Conservation (phyloP, 1,140 invertebrate genomes). For the Dendroctonus valens region DNA sequence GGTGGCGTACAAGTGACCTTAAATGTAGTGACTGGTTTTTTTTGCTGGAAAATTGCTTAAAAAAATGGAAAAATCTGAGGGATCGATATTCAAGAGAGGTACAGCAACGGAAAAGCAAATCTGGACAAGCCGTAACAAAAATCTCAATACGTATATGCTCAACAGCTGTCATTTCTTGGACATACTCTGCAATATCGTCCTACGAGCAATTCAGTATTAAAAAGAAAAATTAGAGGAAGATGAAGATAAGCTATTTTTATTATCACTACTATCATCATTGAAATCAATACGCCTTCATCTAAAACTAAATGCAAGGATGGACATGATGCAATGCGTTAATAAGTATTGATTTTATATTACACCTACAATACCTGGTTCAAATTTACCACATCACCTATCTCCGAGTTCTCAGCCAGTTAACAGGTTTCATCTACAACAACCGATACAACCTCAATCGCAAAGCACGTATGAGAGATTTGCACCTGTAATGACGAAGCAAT, state of each 20-base stretch:
- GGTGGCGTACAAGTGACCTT: background rate
- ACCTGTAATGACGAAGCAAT: background rate
- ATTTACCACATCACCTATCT: too few species aligned
- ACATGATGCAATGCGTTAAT: background rate
- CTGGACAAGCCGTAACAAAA: background rate
- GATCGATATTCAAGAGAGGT: background rate
- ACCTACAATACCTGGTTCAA: too few species aligned
- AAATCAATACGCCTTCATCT: background rate
- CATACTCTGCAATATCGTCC: background rate
- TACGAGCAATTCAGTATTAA: background rate
- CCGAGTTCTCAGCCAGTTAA: background rate
- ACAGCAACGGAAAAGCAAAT: background rate
- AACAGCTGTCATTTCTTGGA: background rate
- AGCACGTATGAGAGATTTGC: background rate
- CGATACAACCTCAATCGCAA: background rate
- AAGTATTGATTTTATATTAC: background rate
- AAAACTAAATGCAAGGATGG: background rate
- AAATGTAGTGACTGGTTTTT: background rate
- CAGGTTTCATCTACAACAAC: background rate
- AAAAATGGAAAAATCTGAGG: constrained; percentile 7
- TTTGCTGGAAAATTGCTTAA: background rate
- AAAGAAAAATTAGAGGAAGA: background rate
- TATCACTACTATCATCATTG: background rate
- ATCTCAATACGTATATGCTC: background rate
- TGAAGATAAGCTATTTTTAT: background rate